Evolutionary conservation across 1,140 invertebrate species (phyloP).

Genomic region (Drosophila ambigua): DNA sequence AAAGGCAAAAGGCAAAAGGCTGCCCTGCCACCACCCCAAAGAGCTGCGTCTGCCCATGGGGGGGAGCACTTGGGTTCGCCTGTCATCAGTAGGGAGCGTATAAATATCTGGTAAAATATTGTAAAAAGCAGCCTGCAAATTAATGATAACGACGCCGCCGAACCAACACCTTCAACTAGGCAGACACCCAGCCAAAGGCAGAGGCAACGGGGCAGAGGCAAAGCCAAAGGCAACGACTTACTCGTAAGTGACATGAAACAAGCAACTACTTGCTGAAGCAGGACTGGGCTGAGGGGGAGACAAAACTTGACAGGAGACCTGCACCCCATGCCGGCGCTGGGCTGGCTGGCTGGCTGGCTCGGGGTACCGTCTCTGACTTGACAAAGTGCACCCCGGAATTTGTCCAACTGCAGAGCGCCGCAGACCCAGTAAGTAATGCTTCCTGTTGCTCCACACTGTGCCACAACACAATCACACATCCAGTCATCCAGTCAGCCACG

Average conservation of each 20-base stretch:
- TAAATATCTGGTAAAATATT: constrained; percentile 69
- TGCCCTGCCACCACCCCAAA: neutral
- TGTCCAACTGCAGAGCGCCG: constrained; percentile 24
- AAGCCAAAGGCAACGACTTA: constrained; percentile 16
- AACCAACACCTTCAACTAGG: constrained; percentile 29
- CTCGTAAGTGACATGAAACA: constrained; percentile 53
- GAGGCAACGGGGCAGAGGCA: neutral
- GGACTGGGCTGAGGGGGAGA: no score
- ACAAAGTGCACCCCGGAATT: constrained; percentile 15
- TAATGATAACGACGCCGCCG: constrained; percentile 69
- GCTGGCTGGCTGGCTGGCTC: neutral
- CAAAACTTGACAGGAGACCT: constrained; percentile 8
- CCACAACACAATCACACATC: neutral
- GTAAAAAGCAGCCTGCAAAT: constrained; percentile 74
- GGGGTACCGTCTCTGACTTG: constrained; percentile 3
- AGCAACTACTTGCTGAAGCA: constrained; percentile 27
- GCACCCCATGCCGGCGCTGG: neutral
- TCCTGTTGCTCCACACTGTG: constrained; percentile 29
- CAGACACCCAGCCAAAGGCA: constrained; percentile 1
- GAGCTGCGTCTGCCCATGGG: neutral
- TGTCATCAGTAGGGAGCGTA: no score
- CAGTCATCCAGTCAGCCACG: constrained; percentile 15
- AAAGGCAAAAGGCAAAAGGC: no score
- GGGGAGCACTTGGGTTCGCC: neutral
- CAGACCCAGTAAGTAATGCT: constrained; percentile 22